Conservation (phyloP, 2,888 invertebrate genomes). For the Xanthorhoe designata region DNA sequence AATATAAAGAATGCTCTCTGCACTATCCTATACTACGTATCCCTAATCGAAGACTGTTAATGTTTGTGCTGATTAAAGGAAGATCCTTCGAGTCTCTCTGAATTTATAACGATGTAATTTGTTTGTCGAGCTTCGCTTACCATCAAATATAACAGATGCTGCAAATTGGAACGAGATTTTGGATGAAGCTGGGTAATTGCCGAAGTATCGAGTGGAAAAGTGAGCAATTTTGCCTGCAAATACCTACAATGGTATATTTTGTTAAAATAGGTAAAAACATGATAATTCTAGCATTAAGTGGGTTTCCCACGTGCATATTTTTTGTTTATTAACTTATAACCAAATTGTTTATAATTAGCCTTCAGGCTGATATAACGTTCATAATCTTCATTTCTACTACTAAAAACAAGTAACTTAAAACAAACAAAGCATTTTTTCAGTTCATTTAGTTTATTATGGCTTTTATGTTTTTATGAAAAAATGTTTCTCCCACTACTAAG, state of each 20-base stretch:
- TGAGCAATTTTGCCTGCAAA: not conserved
- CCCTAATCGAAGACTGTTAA: constrained; percentile 51
- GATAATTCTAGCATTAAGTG: no score
- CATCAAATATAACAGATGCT: constrained; percentile 15
- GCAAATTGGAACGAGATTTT: constrained; percentile 5
- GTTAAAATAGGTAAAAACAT: no score
- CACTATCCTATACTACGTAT: not conserved
- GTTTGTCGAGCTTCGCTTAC: constrained; percentile 41
- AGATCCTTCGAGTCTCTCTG: constrained; percentile 47
- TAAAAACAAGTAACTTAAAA: no score
- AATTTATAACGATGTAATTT: constrained; percentile 56
- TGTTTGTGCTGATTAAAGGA: constrained; percentile 56
- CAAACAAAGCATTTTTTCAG: no score
- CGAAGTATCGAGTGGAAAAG: not conserved
- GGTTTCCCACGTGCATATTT: no score
- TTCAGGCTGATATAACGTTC: no score
- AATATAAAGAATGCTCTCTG: constrained; percentile 22
- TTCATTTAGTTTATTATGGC: no score
- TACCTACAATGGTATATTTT: no score
- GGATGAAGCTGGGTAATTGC: not conserved
- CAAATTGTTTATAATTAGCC: no score
- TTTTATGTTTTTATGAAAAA: no score
- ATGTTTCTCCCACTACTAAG: not conserved
- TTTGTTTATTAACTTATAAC: no score
- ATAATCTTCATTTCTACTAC: no score